Evolutionary conservation across 2,113 vertebrate species (phyloP).

Genomic region (Leptodactylus fuscus): DNA sequence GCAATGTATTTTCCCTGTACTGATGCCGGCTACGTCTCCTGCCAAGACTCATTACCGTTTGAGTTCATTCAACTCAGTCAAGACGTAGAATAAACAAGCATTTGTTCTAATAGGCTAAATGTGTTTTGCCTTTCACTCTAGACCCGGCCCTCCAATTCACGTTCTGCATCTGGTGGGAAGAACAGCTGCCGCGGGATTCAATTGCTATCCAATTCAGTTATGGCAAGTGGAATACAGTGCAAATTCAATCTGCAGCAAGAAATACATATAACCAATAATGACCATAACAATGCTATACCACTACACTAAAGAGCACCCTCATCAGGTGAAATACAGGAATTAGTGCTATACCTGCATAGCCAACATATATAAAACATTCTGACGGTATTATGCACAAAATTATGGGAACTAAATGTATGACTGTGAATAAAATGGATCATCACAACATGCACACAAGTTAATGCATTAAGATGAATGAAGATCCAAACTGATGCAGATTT

Average conservation of each 20-base stretch:
- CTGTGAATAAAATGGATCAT: not conserved
- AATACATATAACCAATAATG: not conserved
- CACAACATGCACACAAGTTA: too few relatives aligned
- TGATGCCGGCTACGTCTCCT: constrained; percentile 21
- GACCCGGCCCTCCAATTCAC: constrained; percentile 42
- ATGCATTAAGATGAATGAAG: too few relatives aligned
- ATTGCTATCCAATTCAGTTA: constrained; percentile 11
- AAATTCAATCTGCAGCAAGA: constrained; percentile 30
- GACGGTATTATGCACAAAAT: not conserved
- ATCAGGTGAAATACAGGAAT: not conserved
- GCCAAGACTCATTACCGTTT: constrained; percentile 44
- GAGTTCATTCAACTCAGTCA: constrained; percentile 37
- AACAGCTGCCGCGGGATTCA: constrained; percentile 28
- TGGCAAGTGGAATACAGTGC: not conserved
- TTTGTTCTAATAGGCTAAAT: constrained; percentile 43
- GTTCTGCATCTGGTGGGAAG: constrained; percentile 41
- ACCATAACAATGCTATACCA: not conserved
- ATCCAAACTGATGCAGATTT: too few relatives aligned
- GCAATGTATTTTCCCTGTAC: not conserved
- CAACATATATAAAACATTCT: too few relatives aligned
- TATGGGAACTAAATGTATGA: not conserved
- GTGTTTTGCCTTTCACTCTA: constrained; percentile 11
- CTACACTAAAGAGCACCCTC: not conserved
- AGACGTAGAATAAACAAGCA: constrained; percentile 39
- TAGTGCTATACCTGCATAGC: not conserved